Evolutionary conservation across 1,140 invertebrate genomes (phyloP), one percentile per base, ranked within the genome.

Genomic region (Catajapyx aquilonaris): DNA sequence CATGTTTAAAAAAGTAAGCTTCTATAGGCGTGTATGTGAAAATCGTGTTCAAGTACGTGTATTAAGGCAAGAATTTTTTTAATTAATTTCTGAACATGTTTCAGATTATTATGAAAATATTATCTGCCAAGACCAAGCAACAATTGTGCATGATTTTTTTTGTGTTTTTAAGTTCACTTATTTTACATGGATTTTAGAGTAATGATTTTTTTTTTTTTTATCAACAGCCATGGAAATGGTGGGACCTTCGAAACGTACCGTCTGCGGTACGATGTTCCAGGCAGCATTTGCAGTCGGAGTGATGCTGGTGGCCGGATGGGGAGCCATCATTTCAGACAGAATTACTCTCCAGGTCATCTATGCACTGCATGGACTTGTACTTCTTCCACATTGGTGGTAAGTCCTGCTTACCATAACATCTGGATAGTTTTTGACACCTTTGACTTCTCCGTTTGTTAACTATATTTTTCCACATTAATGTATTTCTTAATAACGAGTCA

Each of bases 151-250:
- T n/a, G n/a, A 42, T 10, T 13, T 4, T 18, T 2, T 9, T 39
- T 21, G n/a, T 16, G 5, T 20, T 41, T 13, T n/a, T n/a, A n/a
- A n/a, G n/a, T n/a, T n/a, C n/a, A n/a, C n/a, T n/a, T n/a, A n/a
- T 10, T 18, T 32, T 19, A 32, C 4, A 11, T 32, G 15, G 31
- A 34, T 25, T 34, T 30, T 13, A 21, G 40, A 19, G 31, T 20
- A 30, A 34, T 17, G 17, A 41, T 35, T 28, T 39, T 38, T 40
- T 34, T 35, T 52, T 48, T 17, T n/a, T n/a, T n/a, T n/a, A n/a
- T n/a, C n/a, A n/a, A n/a, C 42, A 68, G 66, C 80, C 2, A 84
- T 88, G 74, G 86, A 93, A 56, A 52, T 86, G 41, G 78, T 88
- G 1, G 81, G 83, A 13, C 61, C 81, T 1, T 70, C 68, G 25